Conservation (phyloP, 2,797 vertebrate genomes). For the Pseudotriccus pelzelni region DNA sequence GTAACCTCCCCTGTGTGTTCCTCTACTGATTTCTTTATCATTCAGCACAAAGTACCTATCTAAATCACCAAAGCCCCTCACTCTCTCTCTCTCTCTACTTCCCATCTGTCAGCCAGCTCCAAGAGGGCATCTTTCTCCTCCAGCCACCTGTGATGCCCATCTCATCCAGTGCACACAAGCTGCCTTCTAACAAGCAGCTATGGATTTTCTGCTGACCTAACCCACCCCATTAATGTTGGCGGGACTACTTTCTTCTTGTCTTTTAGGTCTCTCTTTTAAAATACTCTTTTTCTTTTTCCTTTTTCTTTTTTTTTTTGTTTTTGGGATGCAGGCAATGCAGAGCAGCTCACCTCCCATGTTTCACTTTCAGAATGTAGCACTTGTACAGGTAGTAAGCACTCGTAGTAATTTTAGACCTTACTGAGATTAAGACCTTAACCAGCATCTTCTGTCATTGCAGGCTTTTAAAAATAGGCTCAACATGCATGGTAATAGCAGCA, state of each 20-base stretch:
- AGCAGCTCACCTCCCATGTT: not conserved
- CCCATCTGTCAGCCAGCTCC: not conserved
- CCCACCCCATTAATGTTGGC: not conserved
- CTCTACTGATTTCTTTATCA: not conserved
- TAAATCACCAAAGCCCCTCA: not conserved
- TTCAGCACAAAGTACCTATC: not conserved
- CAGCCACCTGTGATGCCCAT: not conserved
- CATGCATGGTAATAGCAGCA: not conserved
- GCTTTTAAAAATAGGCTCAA: slow-evolving; percentile 34
- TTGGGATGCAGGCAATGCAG: not conserved
- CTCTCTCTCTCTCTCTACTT: not conserved
- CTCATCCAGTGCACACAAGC: not conserved
- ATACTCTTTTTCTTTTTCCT: not conserved
- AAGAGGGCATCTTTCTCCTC: not conserved
- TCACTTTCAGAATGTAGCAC: not conserved
- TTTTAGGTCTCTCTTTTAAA: not conserved
- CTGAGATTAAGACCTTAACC: not conserved
- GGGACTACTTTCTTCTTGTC: not conserved
- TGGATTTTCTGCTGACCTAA: not conserved
- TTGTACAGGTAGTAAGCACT: not conserved
- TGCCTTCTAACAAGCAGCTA: not conserved
- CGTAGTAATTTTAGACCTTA: not conserved
- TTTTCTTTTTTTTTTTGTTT: no score
- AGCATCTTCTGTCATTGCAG: slow-evolving; percentile 13
- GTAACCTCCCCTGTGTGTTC: not conserved